Percentiles rank a stretch among this genome's conserved stretches.
These are phyloP conservation scores for Drosophila robusta DNA, from an alignment of 2,888 invertebrate genomes.

Conservation along the genomic window DNA sequence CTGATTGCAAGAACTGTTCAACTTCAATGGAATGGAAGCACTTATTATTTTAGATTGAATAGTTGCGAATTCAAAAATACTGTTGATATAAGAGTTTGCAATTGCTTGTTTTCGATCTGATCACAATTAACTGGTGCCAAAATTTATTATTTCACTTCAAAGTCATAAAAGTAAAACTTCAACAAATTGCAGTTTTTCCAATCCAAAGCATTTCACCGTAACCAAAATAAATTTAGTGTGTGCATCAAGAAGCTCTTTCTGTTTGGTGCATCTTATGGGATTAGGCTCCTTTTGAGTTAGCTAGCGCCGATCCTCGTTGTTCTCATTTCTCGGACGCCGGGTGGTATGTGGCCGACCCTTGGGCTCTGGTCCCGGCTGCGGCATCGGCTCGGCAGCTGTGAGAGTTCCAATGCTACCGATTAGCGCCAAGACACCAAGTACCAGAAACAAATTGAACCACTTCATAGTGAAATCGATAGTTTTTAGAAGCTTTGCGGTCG, in stretches of 20 bases:
- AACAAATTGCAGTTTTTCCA: conserved; percentile 73
- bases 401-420: conserved; percentile 75
- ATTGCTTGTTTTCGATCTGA: too few species aligned
- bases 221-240: conserved; percentile 56
- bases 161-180: conserved; percentile 73
- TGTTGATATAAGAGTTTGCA: too few species aligned
- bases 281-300: conserved; percentile 33
- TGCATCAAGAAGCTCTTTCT: conserved; percentile 33
- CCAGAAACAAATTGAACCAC: conserved; percentile 79
- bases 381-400: conserved; percentile 73
- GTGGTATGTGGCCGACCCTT: conserved; percentile 82
- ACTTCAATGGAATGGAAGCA: too few species aligned
- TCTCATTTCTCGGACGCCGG: conserved; percentile 74
- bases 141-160: conserved; percentile 9
- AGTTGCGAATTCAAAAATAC: not conserved
- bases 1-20: too few species aligned
- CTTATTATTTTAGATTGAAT: too few species aligned
- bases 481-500: conserved; percentile 11
- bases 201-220: conserved; percentile 76
- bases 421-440: conserved; percentile 79
- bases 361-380: conserved; percentile 71
- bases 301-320: conserved; percentile 74
- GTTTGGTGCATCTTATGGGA: conserved; percentile 43
- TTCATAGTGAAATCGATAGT: conserved; percentile 68
- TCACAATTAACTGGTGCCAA: not conserved